phyloP scores from a whole-genome alignment of 2,888 invertebrate genomes.

The Thera britannica region DNA sequence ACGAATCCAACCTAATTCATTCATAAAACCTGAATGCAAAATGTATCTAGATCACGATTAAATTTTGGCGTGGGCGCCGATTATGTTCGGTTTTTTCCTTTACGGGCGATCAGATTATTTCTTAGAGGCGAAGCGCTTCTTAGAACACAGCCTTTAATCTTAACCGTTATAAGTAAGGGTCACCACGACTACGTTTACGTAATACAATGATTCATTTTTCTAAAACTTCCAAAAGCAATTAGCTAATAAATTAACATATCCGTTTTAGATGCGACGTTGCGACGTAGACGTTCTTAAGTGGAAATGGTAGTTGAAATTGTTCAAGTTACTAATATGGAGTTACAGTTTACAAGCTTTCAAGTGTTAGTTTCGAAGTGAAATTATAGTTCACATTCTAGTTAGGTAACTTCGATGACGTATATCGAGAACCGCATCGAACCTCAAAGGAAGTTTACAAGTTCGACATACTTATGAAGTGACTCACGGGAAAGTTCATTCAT shows the following conservation, averaged over 20 bases:
- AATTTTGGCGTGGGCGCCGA: slow-evolving; percentile 53
- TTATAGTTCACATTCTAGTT: slow-evolving; percentile 28
- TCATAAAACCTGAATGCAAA: slow-evolving; percentile 49
- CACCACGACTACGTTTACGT: slow-evolving; percentile 46
- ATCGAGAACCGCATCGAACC: slow-evolving; percentile 41
- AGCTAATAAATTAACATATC: slow-evolving; percentile 35
- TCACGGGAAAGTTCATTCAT: slow-evolving; percentile 71
- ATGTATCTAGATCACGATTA: slow-evolving; percentile 46
- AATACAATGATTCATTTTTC: slow-evolving; percentile 48
- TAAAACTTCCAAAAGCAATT: slow-evolving; percentile 29
- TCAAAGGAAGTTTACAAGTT: slow-evolving; percentile 61
- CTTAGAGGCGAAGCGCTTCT: slow-evolving; percentile 48
- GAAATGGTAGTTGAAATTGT: slow-evolving; percentile 35
- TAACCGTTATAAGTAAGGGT: slow-evolving; percentile 38
- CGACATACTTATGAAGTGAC: slow-evolving; percentile 70
- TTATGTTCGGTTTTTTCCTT: slow-evolving; percentile 59
- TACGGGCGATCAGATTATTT: slow-evolving; percentile 26
- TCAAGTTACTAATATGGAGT: slow-evolving; percentile 23
- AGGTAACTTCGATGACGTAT: slow-evolving; percentile 43
- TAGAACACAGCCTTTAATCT: slow-evolving; percentile 44
- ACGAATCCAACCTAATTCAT: slow-evolving; percentile 44
- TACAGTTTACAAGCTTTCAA: slow-evolving; percentile 35
- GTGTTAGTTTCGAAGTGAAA: slow-evolving; percentile 23
- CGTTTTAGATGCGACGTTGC: slow-evolving; percentile 42
- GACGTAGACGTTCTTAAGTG: slow-evolving; percentile 33